A percentile compares a stretch with the other conserved stretches of the same genome.
These are phyloP conservation scores for Heliconius aoede DNA, from an alignment of 2,888 invertebrate genomes.

Conservation along the genomic window DNA sequence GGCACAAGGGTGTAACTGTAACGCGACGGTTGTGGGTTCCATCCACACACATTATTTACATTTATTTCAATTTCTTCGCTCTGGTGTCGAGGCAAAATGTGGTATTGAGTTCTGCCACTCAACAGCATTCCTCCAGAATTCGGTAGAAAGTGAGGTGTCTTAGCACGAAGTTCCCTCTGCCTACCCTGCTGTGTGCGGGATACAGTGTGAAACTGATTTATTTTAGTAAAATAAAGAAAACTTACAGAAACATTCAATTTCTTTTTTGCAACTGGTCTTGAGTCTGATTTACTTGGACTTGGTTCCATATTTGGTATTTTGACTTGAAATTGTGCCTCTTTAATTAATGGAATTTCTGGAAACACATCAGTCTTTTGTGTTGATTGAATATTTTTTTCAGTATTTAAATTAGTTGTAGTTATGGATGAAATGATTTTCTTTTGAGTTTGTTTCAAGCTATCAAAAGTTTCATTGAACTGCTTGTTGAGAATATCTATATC, in stretches of 20 bases:
- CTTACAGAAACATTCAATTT: constrained; percentile 73
- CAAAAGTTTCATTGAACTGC: constrained; percentile 76
- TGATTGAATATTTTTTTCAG: constrained; percentile 45
- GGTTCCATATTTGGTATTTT: constrained; percentile 10
- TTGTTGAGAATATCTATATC: constrained; percentile 76
- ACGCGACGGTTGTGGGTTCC: too few species aligned
- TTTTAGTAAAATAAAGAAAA: too few species aligned
- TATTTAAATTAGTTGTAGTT: constrained; percentile 42
- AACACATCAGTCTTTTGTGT: constrained; percentile 50
- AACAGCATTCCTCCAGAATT: too few species aligned
- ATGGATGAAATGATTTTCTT: constrained; percentile 42
- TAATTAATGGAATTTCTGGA: constrained; percentile 24
- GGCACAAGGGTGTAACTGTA: too few species aligned
- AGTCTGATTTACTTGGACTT: constrained; percentile 38
- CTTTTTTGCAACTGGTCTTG: constrained; percentile 74
- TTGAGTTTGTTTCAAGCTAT: constrained; percentile 63
- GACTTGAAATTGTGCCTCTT: constrained; percentile 24
- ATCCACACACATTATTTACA: too few species aligned
- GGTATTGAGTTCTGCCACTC: too few species aligned
- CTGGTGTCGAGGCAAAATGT: too few species aligned
- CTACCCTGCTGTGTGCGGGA: too few species aligned
- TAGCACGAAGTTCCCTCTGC: too few species aligned
- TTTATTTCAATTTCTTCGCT: too few species aligned
- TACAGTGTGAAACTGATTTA: too few species aligned
- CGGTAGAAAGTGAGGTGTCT: too few species aligned